Conservation (phyloP, 2,888 invertebrate species). For the Amorpha juglandis region DNA sequence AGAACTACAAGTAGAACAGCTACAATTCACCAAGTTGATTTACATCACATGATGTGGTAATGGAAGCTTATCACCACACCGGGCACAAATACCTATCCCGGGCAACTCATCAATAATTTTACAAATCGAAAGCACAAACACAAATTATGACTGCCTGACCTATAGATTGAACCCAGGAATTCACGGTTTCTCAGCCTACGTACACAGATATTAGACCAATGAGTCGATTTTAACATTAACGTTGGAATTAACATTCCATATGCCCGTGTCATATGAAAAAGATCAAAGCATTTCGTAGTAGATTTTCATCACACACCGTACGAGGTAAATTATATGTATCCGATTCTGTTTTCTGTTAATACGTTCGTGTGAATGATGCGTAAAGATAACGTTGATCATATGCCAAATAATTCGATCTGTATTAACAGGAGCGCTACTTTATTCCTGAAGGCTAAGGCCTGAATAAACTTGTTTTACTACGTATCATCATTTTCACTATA, state of each 20-base stretch:
- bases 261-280: constrained; percentile 39
- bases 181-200: too few species aligned
- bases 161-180: too few species aligned
- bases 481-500: not conserved
- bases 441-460: not conserved
- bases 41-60: too few species aligned
- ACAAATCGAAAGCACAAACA: too few species aligned
- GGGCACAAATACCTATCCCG: too few species aligned
- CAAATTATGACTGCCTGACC: too few species aligned
- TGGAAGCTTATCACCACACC: too few species aligned
- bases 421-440: not conserved
- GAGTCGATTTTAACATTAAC: not conserved
- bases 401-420: constrained; percentile 40
- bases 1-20: too few species aligned
- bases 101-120: too few species aligned
- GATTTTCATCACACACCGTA: constrained; percentile 61
- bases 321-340: constrained; percentile 47
- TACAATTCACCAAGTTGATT: too few species aligned
- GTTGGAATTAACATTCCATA: not conserved
- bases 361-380: constrained; percentile 55
- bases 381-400: constrained; percentile 60
- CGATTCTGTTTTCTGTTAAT: constrained; percentile 61
- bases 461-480: not conserved
- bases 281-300: constrained; percentile 64
- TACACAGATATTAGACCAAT: too few species aligned